Evolutionary conservation across 2,888 invertebrate genomes (phyloP), one percentile per base, ranked within the genome.

Genomic region (Seira ritae): DNA sequence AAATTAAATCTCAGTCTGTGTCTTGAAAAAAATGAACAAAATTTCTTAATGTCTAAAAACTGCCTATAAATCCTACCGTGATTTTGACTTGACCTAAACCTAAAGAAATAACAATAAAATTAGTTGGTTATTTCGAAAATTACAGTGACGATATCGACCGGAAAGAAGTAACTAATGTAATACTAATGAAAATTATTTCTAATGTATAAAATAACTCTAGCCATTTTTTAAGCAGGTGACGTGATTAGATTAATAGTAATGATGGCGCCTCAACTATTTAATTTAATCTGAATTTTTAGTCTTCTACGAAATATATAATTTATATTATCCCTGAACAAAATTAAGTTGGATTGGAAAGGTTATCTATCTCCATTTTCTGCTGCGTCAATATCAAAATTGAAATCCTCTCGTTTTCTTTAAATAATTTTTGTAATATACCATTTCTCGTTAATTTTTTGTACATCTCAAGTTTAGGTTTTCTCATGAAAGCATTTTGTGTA

Each of bases 1-100:
- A 67, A 67, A 31, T 76, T 67, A 76, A 67, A 46, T 76, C 31
- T 67, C 76, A 67, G 76, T 76, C 76, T 76, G 67, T 50, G 15
- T 50, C 50, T 50, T 50, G 2, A 50, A 50, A 50, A n/a, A 12
- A 50, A 50, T 50, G 50, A 50, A 50, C 12, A n/a, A 50, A n/a
- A 50, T n/a, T 50, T 8, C 12, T 50, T 8, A 50, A 50, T 8
- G 17, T n/a, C n/a, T n/a, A 50, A 50, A 50, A n/a, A n/a, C n/a
- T n/a, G n/a, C n/a, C n/a, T n/a, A n/a, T n/a, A n/a, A n/a, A n/a
- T n/a, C n/a, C n/a, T n/a, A n/a, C n/a, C n/a, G n/a, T n/a, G n/a
- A n/a, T n/a, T n/a, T n/a, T n/a, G 17, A n/a, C 50, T 50, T 15
- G 17, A 50, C 12, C 12, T 12, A 15, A 50, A n/a, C 15, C 50